phyloP scores from a whole-genome alignment of 2,797 vertebrate species.

The Hafferia zeledoni region DNA sequence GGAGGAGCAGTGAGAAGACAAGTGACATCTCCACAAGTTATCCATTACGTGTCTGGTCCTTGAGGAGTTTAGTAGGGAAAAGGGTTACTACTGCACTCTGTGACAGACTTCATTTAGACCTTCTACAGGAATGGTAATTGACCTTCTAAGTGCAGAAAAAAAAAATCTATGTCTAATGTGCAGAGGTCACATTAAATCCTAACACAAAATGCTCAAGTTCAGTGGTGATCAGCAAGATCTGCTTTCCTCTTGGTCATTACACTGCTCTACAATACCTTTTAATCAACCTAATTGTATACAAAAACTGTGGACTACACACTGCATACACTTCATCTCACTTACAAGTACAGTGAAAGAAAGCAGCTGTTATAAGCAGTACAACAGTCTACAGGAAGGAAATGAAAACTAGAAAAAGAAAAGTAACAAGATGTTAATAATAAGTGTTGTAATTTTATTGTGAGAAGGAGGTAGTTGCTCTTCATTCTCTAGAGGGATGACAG shows the following conservation, averaged over 20 bases:
- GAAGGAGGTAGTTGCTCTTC: neutral
- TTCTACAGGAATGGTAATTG: neutral
- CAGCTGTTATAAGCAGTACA: neutral
- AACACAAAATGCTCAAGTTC: neutral
- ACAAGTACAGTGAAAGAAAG: neutral
- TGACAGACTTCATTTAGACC: neutral
- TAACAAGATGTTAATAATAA: neutral
- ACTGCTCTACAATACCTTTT: neutral
- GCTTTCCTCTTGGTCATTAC: neutral
- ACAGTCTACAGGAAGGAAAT: neutral
- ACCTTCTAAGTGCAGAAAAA: neutral
- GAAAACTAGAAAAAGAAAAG: neutral
- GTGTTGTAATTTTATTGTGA: neutral
- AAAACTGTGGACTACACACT: neutral
- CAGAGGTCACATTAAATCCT: neutral
- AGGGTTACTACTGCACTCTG: neutral
- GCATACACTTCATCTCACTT: neutral
- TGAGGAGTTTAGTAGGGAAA: neutral
- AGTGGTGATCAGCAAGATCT: neutral
- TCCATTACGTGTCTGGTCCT: neutral
- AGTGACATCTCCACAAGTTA: neutral
- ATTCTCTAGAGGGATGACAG: neutral
- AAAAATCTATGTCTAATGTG: neutral
- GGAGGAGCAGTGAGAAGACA: neutral
- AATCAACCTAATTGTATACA: neutral